Percentiles rank a stretch among this genome's conserved stretches.
Evolutionary conservation across 2,888 invertebrate species (phyloP).

Genomic region (Apomyelois bistriatella): DNA sequence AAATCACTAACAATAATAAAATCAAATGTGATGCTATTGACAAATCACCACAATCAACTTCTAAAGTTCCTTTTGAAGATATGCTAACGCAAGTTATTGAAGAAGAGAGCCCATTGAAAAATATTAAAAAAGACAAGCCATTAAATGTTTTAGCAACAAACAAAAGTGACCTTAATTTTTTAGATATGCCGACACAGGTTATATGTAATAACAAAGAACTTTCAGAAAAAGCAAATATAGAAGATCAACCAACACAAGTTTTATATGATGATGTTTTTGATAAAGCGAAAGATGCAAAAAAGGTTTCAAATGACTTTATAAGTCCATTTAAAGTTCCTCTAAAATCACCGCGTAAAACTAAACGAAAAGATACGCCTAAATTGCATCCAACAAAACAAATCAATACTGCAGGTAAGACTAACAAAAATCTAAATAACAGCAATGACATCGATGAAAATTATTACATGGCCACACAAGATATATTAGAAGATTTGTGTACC

Average conservation of each 20-base stretch:
- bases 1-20: slow-evolving; percentile 12
- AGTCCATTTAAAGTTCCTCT: slow-evolving; percentile 61
- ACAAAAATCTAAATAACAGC: slow-evolving; percentile 8
- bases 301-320: slow-evolving; percentile 30
- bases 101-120: slow-evolving; percentile 18
- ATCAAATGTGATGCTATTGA: slow-evolving; percentile 4
- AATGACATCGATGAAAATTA: slow-evolving; percentile 39
- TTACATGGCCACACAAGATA: slow-evolving; percentile 62
- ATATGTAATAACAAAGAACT: slow-evolving; percentile 18
- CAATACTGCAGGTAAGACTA: slow-evolving; percentile 3
- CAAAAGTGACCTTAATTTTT: slow-evolving; percentile 25
- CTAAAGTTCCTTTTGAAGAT: slow-evolving; percentile 25
- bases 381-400: slow-evolving; percentile 23
- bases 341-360: slow-evolving; percentile 42
- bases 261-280: slow-evolving; percentile 30
- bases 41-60: slow-evolving; percentile 2
- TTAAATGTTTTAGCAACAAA: neutral
- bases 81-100: slow-evolving; percentile 32
- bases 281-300: slow-evolving; percentile 16
- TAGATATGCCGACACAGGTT: slow-evolving; percentile 41
- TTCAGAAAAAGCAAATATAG: slow-evolving; percentile 27
- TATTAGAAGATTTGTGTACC: slow-evolving; percentile 55
- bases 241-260: slow-evolving; percentile 49
- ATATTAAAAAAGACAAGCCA: neutral
- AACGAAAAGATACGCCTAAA: slow-evolving; percentile 41